Percentiles rank a stretch among this genome's conserved stretches.
Conservation (phyloP, 1,140 invertebrate species). For the Dinothrombium tinctorium region DNA sequence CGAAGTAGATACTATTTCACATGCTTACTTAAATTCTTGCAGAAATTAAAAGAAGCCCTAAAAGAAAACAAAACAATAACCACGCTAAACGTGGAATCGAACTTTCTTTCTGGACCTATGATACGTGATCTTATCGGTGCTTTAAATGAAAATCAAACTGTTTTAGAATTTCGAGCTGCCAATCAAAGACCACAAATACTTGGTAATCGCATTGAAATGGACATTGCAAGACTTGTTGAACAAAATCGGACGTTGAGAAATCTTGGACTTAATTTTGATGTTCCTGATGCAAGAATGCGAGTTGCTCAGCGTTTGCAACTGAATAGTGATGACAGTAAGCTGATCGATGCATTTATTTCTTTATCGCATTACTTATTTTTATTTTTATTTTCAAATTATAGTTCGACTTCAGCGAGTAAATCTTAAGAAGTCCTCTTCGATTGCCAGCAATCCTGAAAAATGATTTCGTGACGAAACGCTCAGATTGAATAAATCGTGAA, state of each 20-base stretch:
- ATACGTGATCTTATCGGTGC: conserved; percentile 62
- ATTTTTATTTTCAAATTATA: too few relatives aligned
- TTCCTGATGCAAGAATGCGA: conserved; percentile 76
- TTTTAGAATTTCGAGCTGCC: conserved; percentile 77
- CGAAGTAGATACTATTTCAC: not conserved
- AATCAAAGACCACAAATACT: conserved; percentile 89
- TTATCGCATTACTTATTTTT: too few relatives aligned
- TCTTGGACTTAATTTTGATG: conserved; percentile 81
- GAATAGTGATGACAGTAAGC: conserved; percentile 92
- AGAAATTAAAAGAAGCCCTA: conserved; percentile 46
- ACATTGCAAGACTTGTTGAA: conserved; percentile 74
- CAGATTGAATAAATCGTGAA: too few relatives aligned
- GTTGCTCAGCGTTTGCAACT: conserved; percentile 75
- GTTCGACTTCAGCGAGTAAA: too few relatives aligned
- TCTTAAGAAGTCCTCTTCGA: too few relatives aligned
- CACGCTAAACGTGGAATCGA: conserved; percentile 84
- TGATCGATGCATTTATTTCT: too few relatives aligned
- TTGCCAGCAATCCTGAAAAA: too few relatives aligned
- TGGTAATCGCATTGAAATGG: conserved; percentile 94
- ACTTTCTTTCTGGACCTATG: conserved; percentile 51
- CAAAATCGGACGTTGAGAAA: conserved; percentile 72
- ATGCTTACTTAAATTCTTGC: not conserved
- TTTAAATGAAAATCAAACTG: conserved; percentile 53
- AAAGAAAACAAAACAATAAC: conserved; percentile 61
- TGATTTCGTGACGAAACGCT: too few relatives aligned